Evolutionary conservation across 2,888 invertebrate genomes (phyloP).

Genomic region (Drosophila dives): DNA sequence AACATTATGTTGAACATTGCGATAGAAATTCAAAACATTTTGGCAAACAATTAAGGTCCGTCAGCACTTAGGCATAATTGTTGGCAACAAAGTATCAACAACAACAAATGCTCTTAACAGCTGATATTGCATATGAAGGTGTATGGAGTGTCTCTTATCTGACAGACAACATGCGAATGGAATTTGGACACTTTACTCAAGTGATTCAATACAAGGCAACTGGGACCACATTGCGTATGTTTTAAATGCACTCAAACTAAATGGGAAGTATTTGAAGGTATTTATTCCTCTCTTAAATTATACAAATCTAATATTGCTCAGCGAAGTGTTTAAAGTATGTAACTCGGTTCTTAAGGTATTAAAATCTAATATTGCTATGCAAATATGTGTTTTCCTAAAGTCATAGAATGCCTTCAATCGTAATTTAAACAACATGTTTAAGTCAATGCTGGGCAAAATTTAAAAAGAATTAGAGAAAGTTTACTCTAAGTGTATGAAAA

Average conservation of each 20-base stretch:
- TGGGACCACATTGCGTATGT: slow-evolving; percentile 10
- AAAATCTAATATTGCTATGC: not conserved
- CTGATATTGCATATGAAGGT: slow-evolving; percentile 3
- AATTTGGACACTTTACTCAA: slow-evolving; percentile 1
- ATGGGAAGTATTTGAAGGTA: not conserved
- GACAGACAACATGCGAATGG: not conserved
- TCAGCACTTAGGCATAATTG: slow-evolving; percentile 40
- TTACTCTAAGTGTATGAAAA: not conserved
- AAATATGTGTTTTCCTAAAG: not conserved
- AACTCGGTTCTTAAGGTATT: not conserved
- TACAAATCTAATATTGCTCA: not conserved
- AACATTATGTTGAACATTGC: slow-evolving; percentile 18
- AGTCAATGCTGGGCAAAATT: not conserved
- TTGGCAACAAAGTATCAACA: slow-evolving; percentile 9
- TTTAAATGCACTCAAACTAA: not conserved
- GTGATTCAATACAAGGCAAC: not conserved
- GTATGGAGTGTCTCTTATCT: slow-evolving; percentile 21
- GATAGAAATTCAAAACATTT: slow-evolving; percentile 20
- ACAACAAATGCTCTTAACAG: slow-evolving; percentile 17
- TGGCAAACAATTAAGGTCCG: slow-evolving; percentile 9
- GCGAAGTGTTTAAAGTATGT: not conserved
- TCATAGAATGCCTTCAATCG: not conserved
- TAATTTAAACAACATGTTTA: not conserved
- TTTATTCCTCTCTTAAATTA: not conserved
- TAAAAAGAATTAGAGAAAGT: not conserved